A percentile compares a stretch with the other conserved stretches of the same genome.
These are phyloP conservation scores for Stomorhina lunata DNA, from an alignment of 2,888 invertebrate species.

Conservation along the genomic window DNA sequence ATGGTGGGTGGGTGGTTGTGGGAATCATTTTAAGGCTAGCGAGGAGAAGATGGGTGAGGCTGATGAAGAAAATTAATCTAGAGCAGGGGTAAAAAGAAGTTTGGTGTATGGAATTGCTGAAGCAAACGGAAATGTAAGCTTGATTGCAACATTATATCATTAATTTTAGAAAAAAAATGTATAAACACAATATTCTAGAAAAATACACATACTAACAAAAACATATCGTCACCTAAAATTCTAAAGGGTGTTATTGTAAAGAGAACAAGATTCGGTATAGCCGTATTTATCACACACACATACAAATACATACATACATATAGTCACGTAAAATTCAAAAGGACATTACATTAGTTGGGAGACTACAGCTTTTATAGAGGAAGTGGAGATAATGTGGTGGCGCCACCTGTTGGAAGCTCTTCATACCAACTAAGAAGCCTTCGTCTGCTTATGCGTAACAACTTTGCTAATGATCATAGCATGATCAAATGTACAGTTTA, in stretches of 20 bases:
- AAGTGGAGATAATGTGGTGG: no score
- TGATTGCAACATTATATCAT: conserved; percentile 67
- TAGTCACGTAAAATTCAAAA: no score
- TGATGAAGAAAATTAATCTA: not conserved
- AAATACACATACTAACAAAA: not conserved
- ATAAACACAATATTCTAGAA: not conserved
- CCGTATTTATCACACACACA: not conserved
- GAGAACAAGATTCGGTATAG: no score
- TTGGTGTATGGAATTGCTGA: conserved; percentile 49
- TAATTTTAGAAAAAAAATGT: conserved; percentile 58
- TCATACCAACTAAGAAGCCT: no score
- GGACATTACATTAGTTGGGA: no score
- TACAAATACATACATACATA: conserved; percentile 9
- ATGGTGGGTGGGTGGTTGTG: not conserved
- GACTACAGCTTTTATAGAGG: no score
- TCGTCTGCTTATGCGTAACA: no score
- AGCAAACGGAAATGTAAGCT: conserved; percentile 66
- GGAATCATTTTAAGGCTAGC: not conserved
- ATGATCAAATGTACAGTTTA: no score
- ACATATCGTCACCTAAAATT: no score
- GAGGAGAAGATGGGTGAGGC: conserved; percentile 6
- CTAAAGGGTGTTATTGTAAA: no score
- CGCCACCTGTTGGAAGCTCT: no score
- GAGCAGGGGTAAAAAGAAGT: conserved; percentile 40
- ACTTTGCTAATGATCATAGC: no score